Base-by-base conservation (phyloP, 2,113 vertebrate species). In the Phasianus colchicus region DNA sequence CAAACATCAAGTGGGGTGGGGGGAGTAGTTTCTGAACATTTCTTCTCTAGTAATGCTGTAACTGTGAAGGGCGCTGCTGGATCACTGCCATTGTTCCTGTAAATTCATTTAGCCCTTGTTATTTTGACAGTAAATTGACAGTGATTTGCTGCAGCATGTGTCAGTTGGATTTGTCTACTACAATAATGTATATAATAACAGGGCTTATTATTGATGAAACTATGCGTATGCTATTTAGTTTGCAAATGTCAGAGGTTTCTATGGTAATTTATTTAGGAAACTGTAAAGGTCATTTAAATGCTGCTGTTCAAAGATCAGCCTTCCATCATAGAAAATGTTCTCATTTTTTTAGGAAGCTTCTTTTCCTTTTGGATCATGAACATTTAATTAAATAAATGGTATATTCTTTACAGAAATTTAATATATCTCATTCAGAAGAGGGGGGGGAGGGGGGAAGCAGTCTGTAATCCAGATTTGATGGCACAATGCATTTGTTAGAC, bases 221-320 rank as follows among this genome's bases (percentile, higher is more conserved):
- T 80, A 55, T 93, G 93, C 92, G 90, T 96, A 88, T 91, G 95
- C 97, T 97, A 48, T 97, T 98, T 98, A 97, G 96, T 96, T 96
- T 97, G 96, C 95, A 97, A 98, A 98, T 98, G 97, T 98, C 98
- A 98, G 94, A 97, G 96, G 96, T 98, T 98, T 97, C 97, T 96
- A 86, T 96, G 95, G 91, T 96, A 92, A 97, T 98, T 97, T 96
- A 95, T 97, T 98, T 98, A 96, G 96, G 96, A 97, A 98, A 96
- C 89, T 1, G 7, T 97, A 98, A 98, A 98, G 97, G 96, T 98
- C 97, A 96, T 91, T 96, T 96, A 97, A 97, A 93, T 95, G 90
- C 93, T 96, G 79, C 97, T 97, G 77, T 96, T 98, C 96, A 96
- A 95, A 95, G 95, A 95, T 95, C 89, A 96, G 87, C 50, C 50